Evolutionary conservation across 2,113 vertebrate genomes (phyloP).

Genomic region (Haliaeetus leucogaster): DNA sequence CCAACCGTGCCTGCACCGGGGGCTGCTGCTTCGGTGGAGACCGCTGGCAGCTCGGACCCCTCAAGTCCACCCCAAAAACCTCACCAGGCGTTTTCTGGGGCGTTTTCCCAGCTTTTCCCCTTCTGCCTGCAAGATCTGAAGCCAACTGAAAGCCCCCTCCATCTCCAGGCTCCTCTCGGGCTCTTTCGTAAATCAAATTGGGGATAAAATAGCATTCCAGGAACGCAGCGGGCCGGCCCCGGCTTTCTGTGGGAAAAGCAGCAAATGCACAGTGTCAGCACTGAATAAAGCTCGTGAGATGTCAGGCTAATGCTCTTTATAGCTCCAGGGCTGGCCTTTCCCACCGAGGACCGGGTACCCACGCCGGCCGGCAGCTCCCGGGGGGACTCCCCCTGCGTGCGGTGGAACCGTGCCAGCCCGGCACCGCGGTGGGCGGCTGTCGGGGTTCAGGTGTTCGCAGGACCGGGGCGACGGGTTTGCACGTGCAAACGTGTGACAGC

Average conservation of each 20-base stretch:
- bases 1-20: rapidly evolving
- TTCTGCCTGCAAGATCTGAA: background rate
- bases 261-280: background rate
- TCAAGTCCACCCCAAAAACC: too few species aligned
- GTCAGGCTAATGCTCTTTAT: background rate
- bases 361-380: background rate
- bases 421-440: background rate
- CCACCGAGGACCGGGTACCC: background rate
- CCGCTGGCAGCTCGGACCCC: background rate
- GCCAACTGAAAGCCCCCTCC: background rate
- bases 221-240: background rate
- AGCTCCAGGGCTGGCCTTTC: slow-evolving; percentile 1
- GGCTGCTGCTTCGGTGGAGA: background rate
- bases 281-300: background rate
- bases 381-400: background rate
- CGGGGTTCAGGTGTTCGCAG: background rate
- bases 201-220: background rate
- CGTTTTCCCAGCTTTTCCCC: background rate
- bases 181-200: background rate
- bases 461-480: background rate
- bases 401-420: background rate
- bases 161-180: background rate
- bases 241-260: slow-evolving; percentile 15
- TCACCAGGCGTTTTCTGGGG: rapidly evolving
- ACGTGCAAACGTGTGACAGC: rapidly evolving